These are phyloP conservation scores for Schlechtendalia chinensis DNA, from an alignment of 1,140 invertebrate genomes.

Conservation along the genomic window DNA sequence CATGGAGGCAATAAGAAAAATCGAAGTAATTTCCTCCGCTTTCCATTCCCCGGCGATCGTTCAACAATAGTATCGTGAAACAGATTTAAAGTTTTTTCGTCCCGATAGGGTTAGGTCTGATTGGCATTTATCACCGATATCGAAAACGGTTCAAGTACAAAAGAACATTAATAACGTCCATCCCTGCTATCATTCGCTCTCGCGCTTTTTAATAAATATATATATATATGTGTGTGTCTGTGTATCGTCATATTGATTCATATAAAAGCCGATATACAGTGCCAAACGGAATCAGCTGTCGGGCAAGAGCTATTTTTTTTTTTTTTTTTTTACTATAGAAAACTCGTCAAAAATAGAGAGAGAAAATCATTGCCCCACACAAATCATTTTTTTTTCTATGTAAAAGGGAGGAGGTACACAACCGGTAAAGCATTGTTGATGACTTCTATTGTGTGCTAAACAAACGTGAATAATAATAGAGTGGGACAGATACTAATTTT, in stretches of 20 bases:
- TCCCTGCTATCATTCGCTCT: constrained; percentile 25
- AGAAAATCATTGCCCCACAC: constrained; percentile 18
- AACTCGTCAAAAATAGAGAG: constrained; percentile 28
- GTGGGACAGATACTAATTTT: neutral
- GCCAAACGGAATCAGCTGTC: constrained; percentile 45
- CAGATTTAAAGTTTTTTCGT: constrained; percentile 49
- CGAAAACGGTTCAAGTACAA: constrained; percentile 39
- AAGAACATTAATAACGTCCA: constrained; percentile 47
- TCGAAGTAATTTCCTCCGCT: constrained; percentile 17
- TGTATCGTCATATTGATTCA: constrained; percentile 16
- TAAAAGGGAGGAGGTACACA: neutral
- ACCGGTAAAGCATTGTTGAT: constrained; percentile 38
- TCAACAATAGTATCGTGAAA: constrained; percentile 32
- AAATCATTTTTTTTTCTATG: constrained; percentile 44
- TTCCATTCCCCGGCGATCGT: neutral
- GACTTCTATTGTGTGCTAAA: constrained; percentile 15
- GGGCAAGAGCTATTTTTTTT: constrained; percentile 39
- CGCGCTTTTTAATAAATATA: constrained; percentile 24
- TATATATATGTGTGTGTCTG: neutral
- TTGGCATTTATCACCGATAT: constrained; percentile 47
- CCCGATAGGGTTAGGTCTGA: constrained; percentile 44
- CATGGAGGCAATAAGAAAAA: constrained; percentile 16
- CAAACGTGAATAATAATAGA: constrained; percentile 38
- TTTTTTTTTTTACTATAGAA: constrained; percentile 38
- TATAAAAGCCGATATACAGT: constrained; percentile 33